Evolutionary conservation across 2,888 invertebrate genomes (phyloP).

Genomic region (Calameuta filiformis): DNA sequence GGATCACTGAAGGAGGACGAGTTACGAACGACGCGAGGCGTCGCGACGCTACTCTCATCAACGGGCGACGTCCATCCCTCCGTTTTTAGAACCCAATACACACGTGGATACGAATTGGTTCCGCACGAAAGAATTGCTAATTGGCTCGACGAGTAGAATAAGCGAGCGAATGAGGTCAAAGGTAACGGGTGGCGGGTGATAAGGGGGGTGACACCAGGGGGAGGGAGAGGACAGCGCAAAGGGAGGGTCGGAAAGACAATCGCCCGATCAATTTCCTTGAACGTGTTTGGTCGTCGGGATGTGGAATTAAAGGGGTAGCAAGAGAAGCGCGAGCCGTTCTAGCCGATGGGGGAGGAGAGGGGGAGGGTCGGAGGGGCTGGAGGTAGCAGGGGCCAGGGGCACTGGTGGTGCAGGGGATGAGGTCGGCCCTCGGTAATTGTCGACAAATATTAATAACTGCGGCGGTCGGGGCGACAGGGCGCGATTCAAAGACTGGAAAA

Average conservation of each 20-base stretch:
- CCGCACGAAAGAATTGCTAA: not conserved
- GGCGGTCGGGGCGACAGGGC: constrained; percentile 37
- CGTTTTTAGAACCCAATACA: not conserved
- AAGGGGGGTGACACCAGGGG: no score
- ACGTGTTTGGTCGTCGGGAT: constrained; percentile 53
- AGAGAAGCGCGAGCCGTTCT: not conserved
- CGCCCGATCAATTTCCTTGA: constrained; percentile 41
- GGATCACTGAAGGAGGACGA: constrained; percentile 27
- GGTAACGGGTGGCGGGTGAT: not conserved
- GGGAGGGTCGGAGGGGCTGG: not conserved
- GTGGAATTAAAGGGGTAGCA: constrained; percentile 60
- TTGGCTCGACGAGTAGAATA: not conserved
- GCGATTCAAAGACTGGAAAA: constrained; percentile 51
- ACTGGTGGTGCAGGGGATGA: not conserved
- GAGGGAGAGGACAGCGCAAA: constrained; percentile 37
- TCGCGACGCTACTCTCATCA: constrained; percentile 12
- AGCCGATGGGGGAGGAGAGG: constrained; percentile 13
- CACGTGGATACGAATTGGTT: not conserved
- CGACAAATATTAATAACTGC: constrained; percentile 65
- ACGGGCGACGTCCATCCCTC: not conserved
- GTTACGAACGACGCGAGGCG: not conserved
- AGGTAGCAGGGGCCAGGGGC: not conserved
- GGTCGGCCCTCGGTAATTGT: constrained; percentile 58
- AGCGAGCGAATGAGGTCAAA: not conserved
- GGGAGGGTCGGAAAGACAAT: constrained; percentile 1